Base-by-base conservation (phyloP, 1,140 invertebrate genomes). In the Chymomyza costata region DNA sequence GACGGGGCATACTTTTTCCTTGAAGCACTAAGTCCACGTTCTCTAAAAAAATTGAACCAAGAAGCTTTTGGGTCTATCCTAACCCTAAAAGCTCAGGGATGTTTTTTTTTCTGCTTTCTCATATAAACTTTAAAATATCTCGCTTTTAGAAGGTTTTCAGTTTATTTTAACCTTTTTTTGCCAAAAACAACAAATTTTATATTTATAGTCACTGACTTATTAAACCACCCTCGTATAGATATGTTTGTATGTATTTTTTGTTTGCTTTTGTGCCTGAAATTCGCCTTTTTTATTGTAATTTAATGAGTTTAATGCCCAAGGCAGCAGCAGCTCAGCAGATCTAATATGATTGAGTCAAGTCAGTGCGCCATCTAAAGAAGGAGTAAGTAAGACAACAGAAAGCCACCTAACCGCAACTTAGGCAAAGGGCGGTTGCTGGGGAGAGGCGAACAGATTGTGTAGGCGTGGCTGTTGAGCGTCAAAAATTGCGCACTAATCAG, bases 401-500 rank as follows among this genome's bases (percentile, higher is more conserved):
- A 63, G 30, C 17, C 38, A 45, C 2, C 17, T 6, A 32, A 32
- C 31, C 6, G 31, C 31, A 32, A 32, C n/a, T 17, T 14, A 39
- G 11, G 13, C 17, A 40, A 10, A 39, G 19, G 15, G 5, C 10
- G 13, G 7, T 16, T 30, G 3, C 37, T 8, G 37, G 30, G 19
- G 21, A 19, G 18, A 56, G 31, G 15, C 18, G 15, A 35, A 13
- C 55, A 30, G 51, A 56, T 28, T n/a, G 53, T 50, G 59, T 35
- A 32, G 37, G n/a, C 54, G 25, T 56, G 55, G 28, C 40, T 56
- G 45, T 41, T 62, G 41, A 51, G 48, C 48, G 45, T 31, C 17
- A 50, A 57, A 67, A 66, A 71, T 63, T 66, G 62, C 63, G 67
- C 34, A 57, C 63, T 66, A 73, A 71, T 73, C 67, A 66, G 58